Percentiles rank a stretch among this genome's conserved stretches.
Evolutionary conservation across 2,113 vertebrate genomes (phyloP).

Genomic region (Hypanus sabinus): DNA sequence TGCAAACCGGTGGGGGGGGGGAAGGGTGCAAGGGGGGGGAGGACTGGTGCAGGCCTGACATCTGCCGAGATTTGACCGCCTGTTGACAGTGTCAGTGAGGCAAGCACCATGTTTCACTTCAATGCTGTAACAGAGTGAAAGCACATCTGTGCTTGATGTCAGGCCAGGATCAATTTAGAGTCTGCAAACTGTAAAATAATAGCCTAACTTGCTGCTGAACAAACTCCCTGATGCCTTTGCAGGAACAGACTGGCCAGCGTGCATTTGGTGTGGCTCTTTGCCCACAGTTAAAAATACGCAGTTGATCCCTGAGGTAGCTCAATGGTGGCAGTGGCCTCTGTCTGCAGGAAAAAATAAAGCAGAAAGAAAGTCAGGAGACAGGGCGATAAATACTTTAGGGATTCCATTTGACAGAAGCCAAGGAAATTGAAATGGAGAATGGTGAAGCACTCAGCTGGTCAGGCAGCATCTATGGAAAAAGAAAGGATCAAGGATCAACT

Average conservation of each 20-base stretch:
- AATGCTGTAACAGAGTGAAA: not conserved
- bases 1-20: not conserved
- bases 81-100: not conserved
- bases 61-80: not conserved
- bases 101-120: not conserved
- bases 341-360: not conserved
- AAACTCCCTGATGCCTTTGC: not conserved
- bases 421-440: too few relatives aligned
- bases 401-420: too few relatives aligned
- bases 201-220: not conserved
- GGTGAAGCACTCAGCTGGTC: too few relatives aligned
- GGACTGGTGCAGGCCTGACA: not conserved
- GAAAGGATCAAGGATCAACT: too few relatives aligned
- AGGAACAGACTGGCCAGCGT: not conserved
- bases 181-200: not conserved
- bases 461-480: too few relatives aligned
- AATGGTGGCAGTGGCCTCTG: too few relatives aligned
- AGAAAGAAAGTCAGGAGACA: not conserved
- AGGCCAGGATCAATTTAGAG: not conserved
- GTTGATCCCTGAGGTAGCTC: too few relatives aligned
- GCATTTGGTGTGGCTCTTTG: not conserved
- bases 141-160: not conserved
- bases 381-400: too few relatives aligned
- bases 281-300: not conserved
- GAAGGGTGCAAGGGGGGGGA: too few relatives aligned